Conservation (phyloP, 2,113 vertebrate genomes). For the Prunella himalayana region DNA sequence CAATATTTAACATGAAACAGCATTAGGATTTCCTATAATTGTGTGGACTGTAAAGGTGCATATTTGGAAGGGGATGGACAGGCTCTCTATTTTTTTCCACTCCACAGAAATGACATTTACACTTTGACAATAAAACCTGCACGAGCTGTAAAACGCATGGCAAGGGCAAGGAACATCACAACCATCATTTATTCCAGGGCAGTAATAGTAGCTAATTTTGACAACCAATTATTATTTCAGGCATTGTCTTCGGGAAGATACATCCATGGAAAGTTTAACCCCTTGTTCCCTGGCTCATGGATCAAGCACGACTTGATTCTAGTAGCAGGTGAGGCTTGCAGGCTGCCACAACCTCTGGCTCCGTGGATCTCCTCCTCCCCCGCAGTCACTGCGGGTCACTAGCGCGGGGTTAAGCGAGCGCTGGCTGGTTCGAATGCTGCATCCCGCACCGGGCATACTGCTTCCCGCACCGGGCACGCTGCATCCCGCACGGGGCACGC, state of each 20-base stretch:
- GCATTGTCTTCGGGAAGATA: not conserved
- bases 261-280: not conserved
- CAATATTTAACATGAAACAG: not conserved
- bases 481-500: no score
- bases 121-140: not conserved
- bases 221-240: not conserved
- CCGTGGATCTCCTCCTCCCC: not conserved
- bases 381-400: not conserved
- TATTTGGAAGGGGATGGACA: not conserved
- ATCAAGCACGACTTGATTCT: accelerated
- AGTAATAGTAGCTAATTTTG: not conserved
- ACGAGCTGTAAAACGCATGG: accelerated
- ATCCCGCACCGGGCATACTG: not conserved
- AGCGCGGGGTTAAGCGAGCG: accelerated
- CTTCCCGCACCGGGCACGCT: no score
- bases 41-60: not conserved
- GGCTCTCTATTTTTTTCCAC: not conserved
- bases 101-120: not conserved
- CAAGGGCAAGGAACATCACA: not conserved
- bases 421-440: accelerated
- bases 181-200: not conserved
- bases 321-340: accelerated
- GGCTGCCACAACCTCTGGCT: accelerated
- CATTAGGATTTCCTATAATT: not conserved
- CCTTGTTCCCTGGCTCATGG: not conserved